Conservation (phyloP, 2,888 invertebrate genomes). For the Gisinianus flammeolus region DNA sequence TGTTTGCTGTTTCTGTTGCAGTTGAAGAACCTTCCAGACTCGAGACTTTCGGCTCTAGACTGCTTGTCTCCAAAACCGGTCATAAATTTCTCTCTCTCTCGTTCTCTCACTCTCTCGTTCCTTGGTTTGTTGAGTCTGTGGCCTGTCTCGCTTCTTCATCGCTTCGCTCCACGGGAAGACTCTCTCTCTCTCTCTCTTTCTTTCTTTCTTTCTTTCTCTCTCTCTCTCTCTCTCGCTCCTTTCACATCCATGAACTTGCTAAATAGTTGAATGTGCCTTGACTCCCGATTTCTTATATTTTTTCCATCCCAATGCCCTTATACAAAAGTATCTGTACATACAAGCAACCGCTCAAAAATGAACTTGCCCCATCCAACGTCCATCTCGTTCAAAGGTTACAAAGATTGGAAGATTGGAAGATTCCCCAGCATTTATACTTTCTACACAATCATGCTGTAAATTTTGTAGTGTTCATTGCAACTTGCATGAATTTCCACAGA, state of each 20-base stretch:
- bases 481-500: no score
- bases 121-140: background rate
- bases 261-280: slow-evolving; percentile 25
- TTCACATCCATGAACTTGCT: slow-evolving; percentile 19
- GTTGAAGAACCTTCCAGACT: slow-evolving; percentile 15
- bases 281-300: slow-evolving; percentile 6
- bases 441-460: no score
- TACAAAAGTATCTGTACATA: no score
- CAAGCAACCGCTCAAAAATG: no score
- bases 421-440: no score
- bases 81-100: slow-evolving; percentile 31
- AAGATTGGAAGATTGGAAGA: no score
- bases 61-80: slow-evolving; percentile 36
- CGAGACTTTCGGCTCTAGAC: no score
- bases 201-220: slow-evolving; percentile 2
- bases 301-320: background rate
- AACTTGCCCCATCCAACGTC: no score
- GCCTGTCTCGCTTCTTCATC: background rate
- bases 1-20: no score
- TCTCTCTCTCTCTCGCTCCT: background rate
- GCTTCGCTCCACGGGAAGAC: background rate
- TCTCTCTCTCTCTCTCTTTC: background rate
- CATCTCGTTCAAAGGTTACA: no score
- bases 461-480: no score
- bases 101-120: background rate